Conservation (phyloP, 2,888 invertebrate species). For the Lucinisca nassula region DNA sequence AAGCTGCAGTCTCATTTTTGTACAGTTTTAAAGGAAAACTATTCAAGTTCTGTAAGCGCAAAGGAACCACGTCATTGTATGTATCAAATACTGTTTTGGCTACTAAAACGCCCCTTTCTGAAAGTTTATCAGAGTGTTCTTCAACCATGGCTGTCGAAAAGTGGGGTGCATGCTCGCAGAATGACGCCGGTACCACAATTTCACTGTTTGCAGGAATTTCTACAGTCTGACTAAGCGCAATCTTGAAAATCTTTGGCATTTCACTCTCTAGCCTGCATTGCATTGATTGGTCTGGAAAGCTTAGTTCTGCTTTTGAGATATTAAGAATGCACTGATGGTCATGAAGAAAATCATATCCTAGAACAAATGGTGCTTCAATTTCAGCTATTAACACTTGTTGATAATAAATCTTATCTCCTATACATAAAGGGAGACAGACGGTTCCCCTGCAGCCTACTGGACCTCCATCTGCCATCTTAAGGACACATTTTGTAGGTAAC, state of each 20-base stretch:
- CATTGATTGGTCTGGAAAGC: not conserved
- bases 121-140: not conserved
- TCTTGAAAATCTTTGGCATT: not conserved
- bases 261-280: not conserved
- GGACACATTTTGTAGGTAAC: not conserved
- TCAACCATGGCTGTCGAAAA: not conserved
- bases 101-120: not conserved
- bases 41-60: not conserved
- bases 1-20: not conserved
- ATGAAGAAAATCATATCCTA: not conserved
- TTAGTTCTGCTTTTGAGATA: not conserved
- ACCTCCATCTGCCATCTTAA: conserved; percentile 15
- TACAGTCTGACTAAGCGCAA: not conserved
- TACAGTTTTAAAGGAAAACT: not conserved
- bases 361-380: not conserved
- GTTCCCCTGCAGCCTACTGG: not conserved
- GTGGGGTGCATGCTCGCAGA: not conserved
- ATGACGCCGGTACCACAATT: not conserved
- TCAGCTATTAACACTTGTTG: not conserved
- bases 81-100: not conserved
- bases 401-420: not conserved
- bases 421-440: not conserved
- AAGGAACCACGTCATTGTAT: not conserved
- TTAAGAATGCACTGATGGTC: not conserved
- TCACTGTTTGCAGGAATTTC: not conserved